These are phyloP conservation scores for Lithophane semibrunnea DNA, from an alignment of 2,888 invertebrate genomes.

Conservation along the genomic window DNA sequence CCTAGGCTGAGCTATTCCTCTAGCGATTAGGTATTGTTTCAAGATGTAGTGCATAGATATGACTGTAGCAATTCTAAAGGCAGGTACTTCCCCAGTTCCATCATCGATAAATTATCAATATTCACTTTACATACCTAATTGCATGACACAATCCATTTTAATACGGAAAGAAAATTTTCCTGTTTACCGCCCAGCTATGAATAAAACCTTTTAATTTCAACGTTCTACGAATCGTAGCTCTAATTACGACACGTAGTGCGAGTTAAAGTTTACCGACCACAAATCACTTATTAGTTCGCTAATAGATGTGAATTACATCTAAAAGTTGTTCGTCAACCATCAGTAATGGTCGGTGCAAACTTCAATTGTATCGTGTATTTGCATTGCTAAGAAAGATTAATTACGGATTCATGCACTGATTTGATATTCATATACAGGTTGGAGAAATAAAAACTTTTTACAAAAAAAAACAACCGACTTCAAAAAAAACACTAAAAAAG, in stretches of 20 bases:
- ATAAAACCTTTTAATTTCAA: conserved; percentile 21
- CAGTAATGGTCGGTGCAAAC: conserved; percentile 58
- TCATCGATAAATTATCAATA: background rate
- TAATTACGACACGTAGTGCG: conserved; percentile 47
- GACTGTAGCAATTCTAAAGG: conserved; percentile 20
- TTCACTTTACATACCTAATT: conserved; percentile 24
- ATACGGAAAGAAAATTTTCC: conserved; percentile 21
- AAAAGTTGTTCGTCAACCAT: conserved; percentile 22
- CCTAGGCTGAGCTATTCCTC: background rate
- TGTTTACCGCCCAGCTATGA: conserved; percentile 5
- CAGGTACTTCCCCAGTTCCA: conserved; percentile 26
- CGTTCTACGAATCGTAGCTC: conserved; percentile 40
- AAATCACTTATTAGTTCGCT: conserved; percentile 67
- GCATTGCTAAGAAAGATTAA: conserved; percentile 69
- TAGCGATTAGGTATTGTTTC: background rate
- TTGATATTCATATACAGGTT: conserved; percentile 60
- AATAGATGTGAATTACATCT: conserved; percentile 64
- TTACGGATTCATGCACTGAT: conserved; percentile 65
- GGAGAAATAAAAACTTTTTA: no score
- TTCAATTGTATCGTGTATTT: conserved; percentile 72
- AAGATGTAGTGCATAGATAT: background rate
- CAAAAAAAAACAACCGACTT: no score
- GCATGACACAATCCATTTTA: conserved; percentile 2
- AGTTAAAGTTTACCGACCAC: conserved; percentile 34
- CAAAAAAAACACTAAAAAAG: no score